These are phyloP conservation scores for Neelides sp. DNA, from an alignment of 1,140 invertebrate species.

Conservation along the genomic window DNA sequence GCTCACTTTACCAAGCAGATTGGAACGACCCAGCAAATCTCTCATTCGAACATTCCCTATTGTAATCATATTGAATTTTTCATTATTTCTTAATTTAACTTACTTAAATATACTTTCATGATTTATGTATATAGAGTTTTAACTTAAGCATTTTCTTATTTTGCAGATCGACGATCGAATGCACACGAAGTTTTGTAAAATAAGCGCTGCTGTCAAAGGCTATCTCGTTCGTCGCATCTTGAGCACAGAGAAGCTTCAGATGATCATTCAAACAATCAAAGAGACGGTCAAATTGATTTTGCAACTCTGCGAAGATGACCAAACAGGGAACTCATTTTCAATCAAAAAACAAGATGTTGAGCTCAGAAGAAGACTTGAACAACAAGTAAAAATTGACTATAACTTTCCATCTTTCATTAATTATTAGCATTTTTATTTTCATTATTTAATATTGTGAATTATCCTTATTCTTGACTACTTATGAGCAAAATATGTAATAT, in stretches of 20 bases:
- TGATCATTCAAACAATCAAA: slow-evolving; percentile 63
- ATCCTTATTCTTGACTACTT: neutral
- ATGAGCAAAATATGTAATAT: neutral
- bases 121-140: neutral
- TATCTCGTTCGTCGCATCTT: slow-evolving; percentile 65
- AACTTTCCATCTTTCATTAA: neutral
- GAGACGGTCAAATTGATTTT: slow-evolving; percentile 62
- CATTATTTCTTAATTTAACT: neutral
- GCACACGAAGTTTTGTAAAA: slow-evolving; percentile 35
- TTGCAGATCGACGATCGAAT: slow-evolving; percentile 18
- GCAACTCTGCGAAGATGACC: slow-evolving; percentile 51
- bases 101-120: neutral
- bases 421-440: slow-evolving; percentile 1
- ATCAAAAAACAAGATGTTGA: slow-evolving; percentile 21
- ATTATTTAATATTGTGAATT: neutral
- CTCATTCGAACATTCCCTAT: neutral
- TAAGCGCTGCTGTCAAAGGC: slow-evolving; percentile 62
- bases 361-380: slow-evolving; percentile 17
- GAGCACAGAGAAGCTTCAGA: slow-evolving; percentile 61
- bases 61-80: slow-evolving; percentile 1
- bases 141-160: slow-evolving; percentile 7
- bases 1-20: slow-evolving; percentile 17
- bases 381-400: slow-evolving; percentile 19
- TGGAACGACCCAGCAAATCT: slow-evolving; percentile 9
- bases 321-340: neutral